Evolutionary conservation across 2,113 vertebrate species (phyloP), one percentile per base, ranked within the genome.

Genomic region (Rhinichthys klamathensis): DNA sequence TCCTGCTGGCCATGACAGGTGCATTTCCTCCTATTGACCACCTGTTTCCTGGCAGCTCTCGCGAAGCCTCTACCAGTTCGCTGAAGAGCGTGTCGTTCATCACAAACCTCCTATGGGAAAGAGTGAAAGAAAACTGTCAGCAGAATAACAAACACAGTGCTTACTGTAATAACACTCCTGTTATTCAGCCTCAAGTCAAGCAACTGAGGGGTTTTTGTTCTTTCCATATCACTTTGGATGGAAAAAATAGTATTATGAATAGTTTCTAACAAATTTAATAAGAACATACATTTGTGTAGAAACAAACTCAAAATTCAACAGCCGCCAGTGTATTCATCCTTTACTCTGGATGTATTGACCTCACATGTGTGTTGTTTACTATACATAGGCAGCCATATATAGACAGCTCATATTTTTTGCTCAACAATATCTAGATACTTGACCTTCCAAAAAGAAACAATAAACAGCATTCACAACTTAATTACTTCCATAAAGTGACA

Each of bases 1-100:
- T 93, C 77, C 95, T 94, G 88, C 94, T 90, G 21, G 96, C 95
- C 95, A 96, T 96, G 65, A 96, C 95, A 0, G 94, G 95, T 25
- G 96, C 96, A 74, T 96, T 96, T 51, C 96, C 96, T 2, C 96
- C 96, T 10, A 96, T 88, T 3, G 95, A 89, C 95, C 95, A 96
- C 85, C 95, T 92, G 93, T 94, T 95, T 76, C 94, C 95, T 30
- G 94, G 94, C 56, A 96, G 76, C 88, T 94, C 93, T 46, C 95
- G 94, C 41, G 95, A 95, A 0, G 92, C 91, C 61, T 96, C 94
- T 0, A 96, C 94, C 85, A 96, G 93, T 86, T 95, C 92, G 23
- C 86, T 92, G 84, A 96, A 96, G 10, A 96, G 90, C 2, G 94
- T 96, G 49, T 94, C 93, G 16, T 96, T 96, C 15, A 93, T 80